A percentile compares a stretch with the other conserved stretches of the same genome.
These are phyloP conservation scores for Menura novaehollandiae DNA, from an alignment of 2,113 vertebrate genomes.

Conservation along the genomic window DNA sequence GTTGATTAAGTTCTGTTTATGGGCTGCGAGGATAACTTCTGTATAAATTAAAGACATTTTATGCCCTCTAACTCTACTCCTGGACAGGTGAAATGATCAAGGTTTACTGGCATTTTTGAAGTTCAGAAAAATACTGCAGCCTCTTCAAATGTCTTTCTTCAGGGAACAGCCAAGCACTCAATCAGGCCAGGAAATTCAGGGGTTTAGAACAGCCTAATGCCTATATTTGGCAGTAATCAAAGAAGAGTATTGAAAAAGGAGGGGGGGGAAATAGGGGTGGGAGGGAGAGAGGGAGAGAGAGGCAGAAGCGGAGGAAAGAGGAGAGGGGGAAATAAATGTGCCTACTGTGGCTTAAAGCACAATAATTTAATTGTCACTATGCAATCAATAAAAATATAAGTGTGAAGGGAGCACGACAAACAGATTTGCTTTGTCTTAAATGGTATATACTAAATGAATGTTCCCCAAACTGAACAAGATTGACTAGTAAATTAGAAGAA, in stretches of 20 bases:
- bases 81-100: conserved; percentile 28
- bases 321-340: background rate
- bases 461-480: conserved; percentile 38
- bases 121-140: background rate
- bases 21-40: background rate
- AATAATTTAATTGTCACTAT: conserved; percentile 55
- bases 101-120: conserved; percentile 4
- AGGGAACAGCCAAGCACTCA: background rate
- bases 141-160: background rate
- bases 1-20: background rate
- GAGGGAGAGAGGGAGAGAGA: background rate
- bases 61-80: background rate
- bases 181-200: conserved; percentile 6
- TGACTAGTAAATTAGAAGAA: conserved; percentile 57
- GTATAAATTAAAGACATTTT: background rate
- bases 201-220: conserved; percentile 28
- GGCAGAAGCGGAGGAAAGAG: background rate
- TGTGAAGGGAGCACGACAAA: conserved; percentile 14
- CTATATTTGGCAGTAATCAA: conserved; percentile 30
- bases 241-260: conserved; percentile 9
- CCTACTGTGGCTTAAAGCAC: conserved; percentile 27
- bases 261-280: accelerated
- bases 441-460: conserved; percentile 17
- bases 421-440: conserved; percentile 51
- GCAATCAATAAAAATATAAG: conserved; percentile 48